Evolutionary conservation across 2,888 invertebrate genomes (phyloP).

Genomic region (Scrobipalpa atriplicella): DNA sequence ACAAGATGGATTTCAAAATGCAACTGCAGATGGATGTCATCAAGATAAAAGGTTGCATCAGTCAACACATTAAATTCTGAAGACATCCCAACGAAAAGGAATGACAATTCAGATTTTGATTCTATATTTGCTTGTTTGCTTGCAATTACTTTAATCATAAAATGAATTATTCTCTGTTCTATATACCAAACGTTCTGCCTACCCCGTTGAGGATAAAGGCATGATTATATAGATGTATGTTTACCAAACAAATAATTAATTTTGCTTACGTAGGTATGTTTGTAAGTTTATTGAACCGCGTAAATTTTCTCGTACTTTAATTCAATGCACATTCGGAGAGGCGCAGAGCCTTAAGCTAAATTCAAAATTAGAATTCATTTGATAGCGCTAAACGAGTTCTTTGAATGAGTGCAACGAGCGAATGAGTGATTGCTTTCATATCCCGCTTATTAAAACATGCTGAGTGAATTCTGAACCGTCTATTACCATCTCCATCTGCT

Average conservation of each 20-base stretch:
- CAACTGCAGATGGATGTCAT: not conserved
- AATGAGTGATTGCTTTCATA: conserved; percentile 45
- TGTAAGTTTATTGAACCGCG: not conserved
- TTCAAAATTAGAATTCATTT: conserved; percentile 31
- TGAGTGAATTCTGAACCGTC: conserved; percentile 39
- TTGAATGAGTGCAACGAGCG: conserved; percentile 35
- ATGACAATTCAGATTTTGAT: conserved; percentile 29
- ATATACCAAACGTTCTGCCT: too few relatives aligned
- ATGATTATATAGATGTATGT: too few relatives aligned
- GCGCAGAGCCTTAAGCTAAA: conserved; percentile 20
- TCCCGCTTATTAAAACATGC: conserved; percentile 40
- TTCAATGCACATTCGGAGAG: conserved; percentile 7
- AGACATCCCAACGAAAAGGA: conserved; percentile 28
- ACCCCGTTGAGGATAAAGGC: too few relatives aligned
- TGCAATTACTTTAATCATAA: too few relatives aligned
- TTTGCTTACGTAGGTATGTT: not conserved
- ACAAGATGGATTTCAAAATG: not conserved
- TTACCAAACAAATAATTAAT: not conserved
- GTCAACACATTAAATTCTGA: conserved; percentile 37
- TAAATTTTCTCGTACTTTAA: conserved; percentile 3
- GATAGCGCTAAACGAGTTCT: conserved; percentile 19
- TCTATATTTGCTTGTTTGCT: too few relatives aligned
- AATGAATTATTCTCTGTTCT: too few relatives aligned
- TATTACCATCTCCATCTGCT: conserved; percentile 14
- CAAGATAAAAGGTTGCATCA: too few relatives aligned